These are phyloP conservation scores for Globia sparganii DNA, from an alignment of 2,888 invertebrate genomes.

Conservation along the genomic window DNA sequence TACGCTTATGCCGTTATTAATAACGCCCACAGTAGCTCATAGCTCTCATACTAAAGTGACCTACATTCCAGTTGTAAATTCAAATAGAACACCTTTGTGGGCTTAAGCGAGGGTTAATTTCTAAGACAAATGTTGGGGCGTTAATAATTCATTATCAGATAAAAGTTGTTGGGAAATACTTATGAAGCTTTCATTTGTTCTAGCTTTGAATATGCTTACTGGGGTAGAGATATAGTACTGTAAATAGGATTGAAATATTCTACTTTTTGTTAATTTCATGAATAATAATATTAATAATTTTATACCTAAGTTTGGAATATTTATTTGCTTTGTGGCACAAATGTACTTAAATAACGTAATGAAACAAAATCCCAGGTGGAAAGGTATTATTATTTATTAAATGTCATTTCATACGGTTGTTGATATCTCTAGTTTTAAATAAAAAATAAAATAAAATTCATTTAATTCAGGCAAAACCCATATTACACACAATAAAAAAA, in stretches of 20 bases:
- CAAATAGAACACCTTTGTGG: constrained; percentile 57
- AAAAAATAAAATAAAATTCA: too few relatives aligned
- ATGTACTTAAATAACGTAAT: neutral
- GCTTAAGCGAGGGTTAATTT: constrained; percentile 49
- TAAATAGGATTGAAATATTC: constrained; percentile 11
- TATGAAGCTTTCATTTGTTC: constrained; percentile 38
- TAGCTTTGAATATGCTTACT: neutral
- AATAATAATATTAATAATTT: too few relatives aligned
- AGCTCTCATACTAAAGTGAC: constrained; percentile 44
- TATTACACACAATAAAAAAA: too few relatives aligned
- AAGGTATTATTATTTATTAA: neutral
- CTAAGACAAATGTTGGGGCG: constrained; percentile 55
- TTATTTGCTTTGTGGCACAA: constrained; percentile 1
- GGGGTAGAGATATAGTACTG: neutral
- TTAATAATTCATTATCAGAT: constrained; percentile 54
- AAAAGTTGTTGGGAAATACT: constrained; percentile 54
- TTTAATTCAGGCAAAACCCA: too few relatives aligned
- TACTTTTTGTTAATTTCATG: constrained; percentile 4
- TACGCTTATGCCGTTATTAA: constrained; percentile 46
- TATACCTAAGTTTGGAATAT: constrained; percentile 1
- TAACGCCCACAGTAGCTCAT: constrained; percentile 35
- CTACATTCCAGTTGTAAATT: constrained; percentile 59
- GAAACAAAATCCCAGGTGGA: neutral
- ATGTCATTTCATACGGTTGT: neutral
- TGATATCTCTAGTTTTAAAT: neutral